Evolutionary conservation across 2,113 vertebrate genomes (phyloP).

Genomic region (Silurus asotus): DNA sequence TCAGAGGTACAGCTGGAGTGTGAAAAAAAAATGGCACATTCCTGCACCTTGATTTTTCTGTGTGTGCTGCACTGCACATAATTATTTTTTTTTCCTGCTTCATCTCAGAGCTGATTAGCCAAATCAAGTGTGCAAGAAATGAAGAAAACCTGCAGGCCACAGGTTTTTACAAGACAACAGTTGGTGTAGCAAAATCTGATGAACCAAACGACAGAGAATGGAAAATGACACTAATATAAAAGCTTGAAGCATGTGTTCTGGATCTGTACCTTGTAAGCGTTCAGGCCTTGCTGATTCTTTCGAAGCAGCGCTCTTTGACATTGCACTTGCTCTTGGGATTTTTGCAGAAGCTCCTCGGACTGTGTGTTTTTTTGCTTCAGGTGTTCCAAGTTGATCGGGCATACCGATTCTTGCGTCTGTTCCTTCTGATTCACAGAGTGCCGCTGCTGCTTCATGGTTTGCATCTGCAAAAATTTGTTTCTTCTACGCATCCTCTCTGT

Average conservation of each 20-base stretch:
- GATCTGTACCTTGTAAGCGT: slow-evolving; percentile 66
- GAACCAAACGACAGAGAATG: not conserved
- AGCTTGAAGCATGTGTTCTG: not conserved
- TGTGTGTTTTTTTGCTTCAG: slow-evolving; percentile 75
- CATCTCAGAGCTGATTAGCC: not conserved
- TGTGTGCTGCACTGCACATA: not conserved
- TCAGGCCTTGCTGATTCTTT: slow-evolving; percentile 67
- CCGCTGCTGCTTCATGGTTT: slow-evolving; percentile 74
- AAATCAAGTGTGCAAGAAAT: not conserved
- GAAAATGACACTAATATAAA: not conserved
- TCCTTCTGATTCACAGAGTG: slow-evolving; percentile 71
- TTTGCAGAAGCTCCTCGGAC: slow-evolving; percentile 66
- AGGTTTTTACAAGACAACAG: not conserved
- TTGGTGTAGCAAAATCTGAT: not conserved
- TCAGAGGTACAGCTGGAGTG: too few species aligned
- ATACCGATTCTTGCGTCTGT: slow-evolving; percentile 66
- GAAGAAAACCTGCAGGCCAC: not conserved
- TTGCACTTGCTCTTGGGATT: slow-evolving; percentile 70
- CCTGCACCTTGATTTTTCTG: too few species aligned
- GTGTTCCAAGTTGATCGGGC: slow-evolving; percentile 71
- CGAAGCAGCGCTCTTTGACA: slow-evolving; percentile 69
- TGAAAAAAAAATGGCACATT: too few species aligned
- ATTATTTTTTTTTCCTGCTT: not conserved
- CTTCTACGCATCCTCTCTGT: slow-evolving; percentile 73
- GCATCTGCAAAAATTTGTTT: slow-evolving; percentile 70